A percentile compares a stretch with the other conserved stretches of the same genome.
Conservation (phyloP, 2,888 invertebrate genomes). For the Euzetes globulus region DNA sequence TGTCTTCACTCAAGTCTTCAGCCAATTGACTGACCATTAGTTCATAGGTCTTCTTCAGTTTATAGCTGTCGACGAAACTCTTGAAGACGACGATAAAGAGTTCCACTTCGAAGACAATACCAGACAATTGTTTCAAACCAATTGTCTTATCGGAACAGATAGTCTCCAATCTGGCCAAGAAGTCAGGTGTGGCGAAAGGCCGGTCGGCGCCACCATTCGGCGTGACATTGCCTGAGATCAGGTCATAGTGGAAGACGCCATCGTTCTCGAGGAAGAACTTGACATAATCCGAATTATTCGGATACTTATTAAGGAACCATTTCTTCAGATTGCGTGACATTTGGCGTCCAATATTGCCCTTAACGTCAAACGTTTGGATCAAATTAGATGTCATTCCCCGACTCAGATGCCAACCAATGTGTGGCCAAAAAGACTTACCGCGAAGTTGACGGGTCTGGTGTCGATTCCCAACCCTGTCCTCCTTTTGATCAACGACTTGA, state of each 20-base stretch:
- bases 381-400: too few species aligned
- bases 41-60: neutral
- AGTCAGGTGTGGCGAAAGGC: neutral
- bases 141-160: neutral
- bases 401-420: too few species aligned
- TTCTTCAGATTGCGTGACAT: neutral
- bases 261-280: constrained; percentile 1
- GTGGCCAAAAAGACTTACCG: too few species aligned
- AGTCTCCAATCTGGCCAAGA: neutral
- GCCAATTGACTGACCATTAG: neutral
- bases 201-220: neutral
- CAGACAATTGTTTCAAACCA: neutral
- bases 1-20: too few species aligned
- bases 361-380: too few species aligned
- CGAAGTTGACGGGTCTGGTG: too few species aligned
- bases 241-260: neutral
- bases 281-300: neutral
- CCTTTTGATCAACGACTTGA: too few species aligned
- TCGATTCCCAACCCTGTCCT: too few species aligned
- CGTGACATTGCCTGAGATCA: neutral
- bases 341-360: too few species aligned
- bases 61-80: neutral
- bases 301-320: neutral
- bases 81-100: neutral
- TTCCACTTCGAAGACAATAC: neutral